Conservation (phyloP, 2,888 invertebrate species). For the Cheiracanthium punctorium region DNA sequence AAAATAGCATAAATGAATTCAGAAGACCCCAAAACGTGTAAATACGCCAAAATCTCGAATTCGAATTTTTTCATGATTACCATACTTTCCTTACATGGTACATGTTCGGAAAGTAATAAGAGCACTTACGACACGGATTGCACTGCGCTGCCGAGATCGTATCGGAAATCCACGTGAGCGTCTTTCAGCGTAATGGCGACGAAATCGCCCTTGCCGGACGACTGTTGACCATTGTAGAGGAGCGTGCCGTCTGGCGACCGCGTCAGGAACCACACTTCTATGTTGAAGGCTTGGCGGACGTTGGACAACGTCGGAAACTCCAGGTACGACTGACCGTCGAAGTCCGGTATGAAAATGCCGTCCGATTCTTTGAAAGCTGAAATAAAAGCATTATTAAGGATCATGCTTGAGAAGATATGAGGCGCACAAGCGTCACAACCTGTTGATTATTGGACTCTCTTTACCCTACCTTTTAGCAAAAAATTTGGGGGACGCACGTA, state of each 20-base stretch:
- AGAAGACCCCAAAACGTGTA: too few relatives aligned
- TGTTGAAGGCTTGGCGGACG: slow-evolving; percentile 77
- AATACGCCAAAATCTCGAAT: too few relatives aligned
- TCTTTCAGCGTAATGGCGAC: slow-evolving; percentile 87
- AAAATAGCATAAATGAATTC: too few relatives aligned
- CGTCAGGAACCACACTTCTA: slow-evolving; percentile 90
- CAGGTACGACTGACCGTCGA: slow-evolving; percentile 86
- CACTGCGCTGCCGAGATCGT: slow-evolving; percentile 78
- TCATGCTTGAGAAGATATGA: too few relatives aligned
- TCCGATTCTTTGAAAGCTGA: slow-evolving; percentile 74
- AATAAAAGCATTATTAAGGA: too few relatives aligned
- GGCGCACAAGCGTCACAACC: too few relatives aligned
- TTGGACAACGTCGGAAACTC: slow-evolving; percentile 84
- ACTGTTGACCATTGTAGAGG: slow-evolving; percentile 89
- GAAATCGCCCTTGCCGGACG: slow-evolving; percentile 89
- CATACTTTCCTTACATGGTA: too few relatives aligned
- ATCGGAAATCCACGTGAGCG: slow-evolving; percentile 79
- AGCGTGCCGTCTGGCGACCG: slow-evolving; percentile 88
- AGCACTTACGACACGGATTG: slow-evolving; percentile 74
- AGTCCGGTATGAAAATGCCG: slow-evolving; percentile 82
- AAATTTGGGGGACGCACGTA: too few relatives aligned
- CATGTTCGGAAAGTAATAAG: too few relatives aligned
- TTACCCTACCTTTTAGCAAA: too few relatives aligned
- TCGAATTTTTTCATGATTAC: too few relatives aligned
- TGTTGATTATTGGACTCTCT: too few relatives aligned